A percentile compares a stretch with the other conserved stretches of the same genome.
phyloP scores from a whole-genome alignment of 2,888 invertebrate species.

The Amblyjoppa proteus region DNA sequence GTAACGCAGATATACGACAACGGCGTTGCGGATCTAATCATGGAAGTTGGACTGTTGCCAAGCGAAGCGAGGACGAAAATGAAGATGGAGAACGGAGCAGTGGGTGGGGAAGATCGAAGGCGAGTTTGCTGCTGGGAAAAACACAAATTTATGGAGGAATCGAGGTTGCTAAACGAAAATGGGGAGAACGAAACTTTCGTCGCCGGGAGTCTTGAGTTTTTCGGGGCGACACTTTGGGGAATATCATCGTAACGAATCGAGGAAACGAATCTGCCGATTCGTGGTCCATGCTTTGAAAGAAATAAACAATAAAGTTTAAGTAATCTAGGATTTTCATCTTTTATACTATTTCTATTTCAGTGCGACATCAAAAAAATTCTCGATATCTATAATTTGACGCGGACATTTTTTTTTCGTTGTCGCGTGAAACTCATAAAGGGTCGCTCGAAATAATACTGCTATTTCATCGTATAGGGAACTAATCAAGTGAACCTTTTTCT shows the following conservation, averaged over 20 bases:
- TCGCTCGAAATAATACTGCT: conserved; percentile 72
- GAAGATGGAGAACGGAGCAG: conserved; percentile 54
- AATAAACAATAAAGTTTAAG: too few species aligned
- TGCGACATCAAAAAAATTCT: not conserved
- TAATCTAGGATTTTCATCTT: too few species aligned
- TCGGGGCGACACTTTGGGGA: conserved; percentile 37
- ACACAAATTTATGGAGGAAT: conserved; percentile 50
- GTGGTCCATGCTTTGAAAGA: too few species aligned
- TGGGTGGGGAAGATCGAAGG: conserved; percentile 64
- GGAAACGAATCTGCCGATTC: not conserved
- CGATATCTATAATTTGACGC: conserved; percentile 10
- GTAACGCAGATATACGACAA: conserved; percentile 51
- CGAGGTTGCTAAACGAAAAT: conserved; percentile 63
- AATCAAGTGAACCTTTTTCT: not conserved
- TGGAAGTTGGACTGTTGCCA: conserved; percentile 76
- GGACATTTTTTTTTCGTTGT: not conserved
- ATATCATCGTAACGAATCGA: conserved; percentile 52
- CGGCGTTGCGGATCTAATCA: conserved; percentile 78
- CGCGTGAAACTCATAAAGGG: conserved; percentile 54
- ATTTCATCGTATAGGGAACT: not conserved
- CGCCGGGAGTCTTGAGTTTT: conserved; percentile 46
- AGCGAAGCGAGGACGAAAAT: conserved; percentile 64
- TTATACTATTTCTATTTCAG: too few species aligned
- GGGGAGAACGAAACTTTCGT: conserved; percentile 37
- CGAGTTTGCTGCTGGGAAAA: conserved; percentile 39